Evolutionary conservation across 2,888 invertebrate species (phyloP).

Genomic region (Rhagonycha lutea): DNA sequence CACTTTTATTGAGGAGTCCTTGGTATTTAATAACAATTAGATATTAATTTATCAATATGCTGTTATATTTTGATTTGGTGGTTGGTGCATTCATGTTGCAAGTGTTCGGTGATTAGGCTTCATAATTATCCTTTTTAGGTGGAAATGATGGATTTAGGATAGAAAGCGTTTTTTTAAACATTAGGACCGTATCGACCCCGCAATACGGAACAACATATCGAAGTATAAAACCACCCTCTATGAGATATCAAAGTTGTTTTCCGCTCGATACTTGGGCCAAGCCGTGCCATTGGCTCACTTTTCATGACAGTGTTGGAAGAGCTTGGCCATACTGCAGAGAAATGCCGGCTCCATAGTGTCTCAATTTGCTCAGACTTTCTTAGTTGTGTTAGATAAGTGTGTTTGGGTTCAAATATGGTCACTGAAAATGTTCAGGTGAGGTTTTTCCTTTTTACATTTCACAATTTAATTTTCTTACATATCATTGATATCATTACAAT

Average conservation of each 20-base stretch:
- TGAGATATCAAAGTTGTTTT: constrained; percentile 50
- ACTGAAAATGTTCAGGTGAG: constrained; percentile 54
- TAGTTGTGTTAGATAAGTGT: constrained; percentile 36
- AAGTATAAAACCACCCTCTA: constrained; percentile 32
- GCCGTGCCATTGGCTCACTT: constrained; percentile 48
- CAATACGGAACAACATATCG: constrained; percentile 5
- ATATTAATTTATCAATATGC: not conserved
- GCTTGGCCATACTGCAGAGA: constrained; percentile 44
- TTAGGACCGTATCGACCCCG: constrained; percentile 25
- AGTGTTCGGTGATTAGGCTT: not conserved
- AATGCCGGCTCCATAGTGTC: constrained; percentile 45
- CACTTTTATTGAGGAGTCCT: not conserved
- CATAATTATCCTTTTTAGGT: not conserved
- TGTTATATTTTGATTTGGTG: not conserved
- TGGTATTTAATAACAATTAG: not conserved
- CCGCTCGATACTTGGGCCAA: constrained; percentile 54
- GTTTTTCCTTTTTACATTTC: not conserved
- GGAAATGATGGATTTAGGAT: not conserved
- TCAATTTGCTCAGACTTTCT: constrained; percentile 40
- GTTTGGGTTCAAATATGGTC: constrained; percentile 44
- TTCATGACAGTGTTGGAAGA: constrained; percentile 39
- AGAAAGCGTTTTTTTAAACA: constrained; percentile 4
- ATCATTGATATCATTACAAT: not conserved
- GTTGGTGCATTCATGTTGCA: not conserved
- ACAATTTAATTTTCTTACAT: not conserved